A percentile compares a stretch with the other conserved stretches of the same genome.
Conservation (phyloP, 2,888 invertebrate species). For the Polietes domitor region DNA sequence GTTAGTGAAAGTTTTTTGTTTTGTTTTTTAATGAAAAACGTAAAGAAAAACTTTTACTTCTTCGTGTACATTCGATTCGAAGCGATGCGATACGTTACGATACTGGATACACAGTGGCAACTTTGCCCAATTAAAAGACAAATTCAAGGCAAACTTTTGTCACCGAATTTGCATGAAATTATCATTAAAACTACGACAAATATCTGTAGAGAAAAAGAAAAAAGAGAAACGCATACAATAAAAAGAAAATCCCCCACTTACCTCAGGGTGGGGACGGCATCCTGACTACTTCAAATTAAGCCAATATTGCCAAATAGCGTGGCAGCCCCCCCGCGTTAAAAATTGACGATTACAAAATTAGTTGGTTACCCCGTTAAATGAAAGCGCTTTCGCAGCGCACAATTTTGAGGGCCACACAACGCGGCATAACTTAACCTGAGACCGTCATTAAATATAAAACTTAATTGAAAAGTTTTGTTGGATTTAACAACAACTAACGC, state of each 20-base stretch:
- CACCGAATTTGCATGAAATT: neutral
- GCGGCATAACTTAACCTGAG: neutral
- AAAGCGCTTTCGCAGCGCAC: neutral
- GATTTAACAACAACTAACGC: neutral
- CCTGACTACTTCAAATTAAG: neutral
- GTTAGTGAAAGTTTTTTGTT: neutral
- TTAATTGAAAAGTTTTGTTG: slow-evolving; percentile 14
- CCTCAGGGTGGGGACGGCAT: neutral
- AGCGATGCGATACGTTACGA: too few species aligned
- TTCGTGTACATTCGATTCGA: too few species aligned
- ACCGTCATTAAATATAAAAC: slow-evolving; percentile 16
- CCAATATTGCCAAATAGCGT: neutral
- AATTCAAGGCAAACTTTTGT: neutral
- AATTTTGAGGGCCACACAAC: neutral
- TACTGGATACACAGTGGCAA: neutral
- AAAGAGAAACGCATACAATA: too few species aligned
- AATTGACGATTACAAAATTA: slow-evolving; percentile 1
- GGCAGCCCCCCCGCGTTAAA: neutral
- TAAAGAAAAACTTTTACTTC: neutral
- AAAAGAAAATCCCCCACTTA: too few species aligned
- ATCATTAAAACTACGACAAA: neutral
- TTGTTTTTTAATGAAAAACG: neutral
- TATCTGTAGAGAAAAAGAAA: neutral
- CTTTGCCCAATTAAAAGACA: neutral
- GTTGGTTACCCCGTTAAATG: neutral